Base-by-base conservation (phyloP, 2,888 invertebrate species). In the Steinernema hermaphroditum region DNA sequence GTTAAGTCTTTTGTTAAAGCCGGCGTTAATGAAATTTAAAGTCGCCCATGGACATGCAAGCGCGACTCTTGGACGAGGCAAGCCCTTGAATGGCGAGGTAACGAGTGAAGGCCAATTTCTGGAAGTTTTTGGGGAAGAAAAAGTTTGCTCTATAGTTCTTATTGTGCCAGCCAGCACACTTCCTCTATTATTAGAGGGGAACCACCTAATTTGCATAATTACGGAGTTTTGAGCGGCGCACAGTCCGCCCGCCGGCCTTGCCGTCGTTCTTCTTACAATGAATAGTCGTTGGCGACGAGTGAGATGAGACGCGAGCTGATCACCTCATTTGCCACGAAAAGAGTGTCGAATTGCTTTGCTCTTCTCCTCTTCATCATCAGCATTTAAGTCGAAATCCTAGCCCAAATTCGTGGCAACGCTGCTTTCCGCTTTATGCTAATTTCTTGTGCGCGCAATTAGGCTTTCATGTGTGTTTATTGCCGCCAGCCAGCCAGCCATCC, bases 21-120 rank as follows among this genome's bases (percentile, higher is more conserved):
- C 34, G 34, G 62, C 62, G 62, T 62, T 62, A 62, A 62, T 62
- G 62, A 62, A 62, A 62, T 62, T 62, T 62, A 62, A 62, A 62
- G 62, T 62, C 62, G 62, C 62, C 34, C 27, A 62, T 32, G 62
- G 29, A 32, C 62, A 34, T 27, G 62, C 62, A 34, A 62, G 29
- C 16, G 62, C 12, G 22, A 27, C 24, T 54, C 54, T 54, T 22
- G 54, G 22, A 54, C 24, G 24, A 27, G 24, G 46, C 54, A 12
- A 37, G 37, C 27, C 54, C 12, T 54, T 34, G 34, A 62, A 32
- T 62, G 12, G 32, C 14, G 62, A 24, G 62, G 62, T 62, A 62
- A 62, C 32, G 29, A 62, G 62, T 16, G 62, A 32, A 32, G 32
- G 29, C 24, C 24, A 62, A 62, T 62, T 62, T 32, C 19, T 62